A percentile compares a stretch with the other conserved stretches of the same genome.
Evolutionary conservation across 2,888 invertebrate genomes (phyloP).

Genomic region (Eristalis pertinax): DNA sequence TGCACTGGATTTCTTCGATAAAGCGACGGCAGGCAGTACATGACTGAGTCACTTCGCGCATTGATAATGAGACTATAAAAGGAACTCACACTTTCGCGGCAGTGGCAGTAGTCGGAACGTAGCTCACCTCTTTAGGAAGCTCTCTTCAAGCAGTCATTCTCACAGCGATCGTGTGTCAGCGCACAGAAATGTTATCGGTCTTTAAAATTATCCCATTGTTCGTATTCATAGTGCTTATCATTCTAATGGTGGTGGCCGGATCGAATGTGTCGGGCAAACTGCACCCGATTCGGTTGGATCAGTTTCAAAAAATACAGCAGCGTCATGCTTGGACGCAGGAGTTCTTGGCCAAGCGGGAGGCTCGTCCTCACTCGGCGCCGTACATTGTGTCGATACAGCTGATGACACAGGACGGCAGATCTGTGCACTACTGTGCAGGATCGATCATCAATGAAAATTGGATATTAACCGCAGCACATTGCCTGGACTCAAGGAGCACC

Average conservation of each 20-base stretch:
- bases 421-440: conserved; percentile 79
- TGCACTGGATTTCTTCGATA: neutral
- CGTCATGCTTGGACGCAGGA: conserved; percentile 75
- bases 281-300: conserved; percentile 32
- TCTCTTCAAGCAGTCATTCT: neutral
- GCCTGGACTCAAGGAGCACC: conserved; percentile 76
- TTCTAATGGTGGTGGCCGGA: conserved; percentile 41
- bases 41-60: conserved; percentile 7
- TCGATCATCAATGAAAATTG: conserved; percentile 79
- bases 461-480: conserved; percentile 80
- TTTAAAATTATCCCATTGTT: conserved; percentile 1
- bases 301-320: conserved; percentile 32
- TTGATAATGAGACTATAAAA: neutral
- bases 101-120: neutral
- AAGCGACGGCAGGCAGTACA: neutral
- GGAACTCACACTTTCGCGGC: too few relatives aligned
- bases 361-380: conserved; percentile 79
- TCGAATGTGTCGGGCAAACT: conserved; percentile 37
- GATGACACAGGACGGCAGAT: conserved; percentile 74
- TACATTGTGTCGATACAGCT: conserved; percentile 79
- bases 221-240: conserved; percentile 14
- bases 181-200: conserved; percentile 41
- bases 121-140: neutral
- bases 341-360: conserved; percentile 78
- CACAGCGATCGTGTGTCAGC: neutral